Evolutionary conservation across 2,888 invertebrate species (phyloP).

Genomic region (Pseudeuparius sepicola): DNA sequence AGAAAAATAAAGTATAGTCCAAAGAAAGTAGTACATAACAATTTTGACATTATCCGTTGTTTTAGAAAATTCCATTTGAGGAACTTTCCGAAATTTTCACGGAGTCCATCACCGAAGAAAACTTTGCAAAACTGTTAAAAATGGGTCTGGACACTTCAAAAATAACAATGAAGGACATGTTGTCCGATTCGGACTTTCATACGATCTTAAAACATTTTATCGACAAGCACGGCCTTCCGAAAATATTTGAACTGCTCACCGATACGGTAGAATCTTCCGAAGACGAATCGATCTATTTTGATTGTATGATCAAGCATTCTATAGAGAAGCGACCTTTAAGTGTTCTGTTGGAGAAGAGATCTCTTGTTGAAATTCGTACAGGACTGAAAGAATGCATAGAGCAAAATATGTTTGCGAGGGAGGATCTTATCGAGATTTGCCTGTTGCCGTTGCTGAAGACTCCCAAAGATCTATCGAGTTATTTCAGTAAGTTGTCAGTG

Average conservation of each 20-base stretch:
- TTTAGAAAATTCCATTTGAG: slow-evolving; percentile 12
- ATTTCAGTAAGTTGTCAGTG: slow-evolving; percentile 21
- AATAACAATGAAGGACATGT: slow-evolving; percentile 17
- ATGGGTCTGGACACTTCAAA: slow-evolving; percentile 7
- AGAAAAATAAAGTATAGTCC: no score
- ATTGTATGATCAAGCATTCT: slow-evolving; percentile 17
- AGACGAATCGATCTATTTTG: slow-evolving; percentile 16
- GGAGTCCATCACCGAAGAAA: not conserved
- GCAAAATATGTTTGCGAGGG: slow-evolving; percentile 18
- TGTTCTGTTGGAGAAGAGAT: slow-evolving; percentile 17
- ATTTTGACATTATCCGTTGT: no score
- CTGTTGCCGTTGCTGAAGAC: slow-evolving; percentile 23
- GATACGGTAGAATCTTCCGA: slow-evolving; percentile 12
- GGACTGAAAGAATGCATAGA: slow-evolving; percentile 20
- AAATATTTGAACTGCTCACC: slow-evolving; percentile 13
- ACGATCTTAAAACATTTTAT: slow-evolving; percentile 16
- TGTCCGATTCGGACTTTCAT: slow-evolving; percentile 15
- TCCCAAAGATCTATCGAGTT: no score
- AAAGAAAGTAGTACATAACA: no score
- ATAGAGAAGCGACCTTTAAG: slow-evolving; percentile 17
- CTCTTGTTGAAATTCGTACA: slow-evolving; percentile 19
- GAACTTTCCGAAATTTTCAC: not conserved
- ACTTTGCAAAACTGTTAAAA: not conserved
- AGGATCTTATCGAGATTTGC: slow-evolving; percentile 22
- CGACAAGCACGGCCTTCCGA: slow-evolving; percentile 10